These are phyloP conservation scores for Corvus hawaiiensis DNA, from an alignment of 2,113 vertebrate species.

Conservation along the genomic window DNA sequence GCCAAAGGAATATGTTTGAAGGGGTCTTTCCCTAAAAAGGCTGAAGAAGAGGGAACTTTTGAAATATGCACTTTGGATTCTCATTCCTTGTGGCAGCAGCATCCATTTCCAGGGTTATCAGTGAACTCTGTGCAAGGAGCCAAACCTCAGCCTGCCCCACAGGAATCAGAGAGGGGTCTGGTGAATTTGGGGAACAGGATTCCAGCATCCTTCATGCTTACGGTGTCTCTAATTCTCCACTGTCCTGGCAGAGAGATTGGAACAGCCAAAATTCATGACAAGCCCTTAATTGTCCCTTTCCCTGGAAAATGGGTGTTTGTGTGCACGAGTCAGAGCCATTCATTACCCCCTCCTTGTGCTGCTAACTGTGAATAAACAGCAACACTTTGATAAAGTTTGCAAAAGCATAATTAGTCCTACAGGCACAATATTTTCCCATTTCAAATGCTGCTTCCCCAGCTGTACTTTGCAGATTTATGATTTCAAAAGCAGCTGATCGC, in stretches of 20 bases:
- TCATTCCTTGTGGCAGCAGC: background rate
- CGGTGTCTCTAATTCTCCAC: background rate
- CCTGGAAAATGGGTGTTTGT: constrained; percentile 54
- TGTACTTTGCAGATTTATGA: constrained; percentile 46
- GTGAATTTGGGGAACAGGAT: background rate
- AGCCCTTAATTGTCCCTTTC: constrained; percentile 53
- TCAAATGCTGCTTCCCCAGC: constrained; percentile 59
- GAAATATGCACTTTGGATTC: rapidly evolving
- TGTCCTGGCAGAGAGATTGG: constrained; percentile 14
- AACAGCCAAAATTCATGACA: constrained; percentile 41
- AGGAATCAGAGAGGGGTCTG: too few species aligned
- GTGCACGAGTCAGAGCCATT: constrained; percentile 15
- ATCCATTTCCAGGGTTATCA: rapidly evolving
- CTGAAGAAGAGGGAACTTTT: background rate
- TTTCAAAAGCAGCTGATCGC: background rate
- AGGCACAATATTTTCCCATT: constrained; percentile 64
- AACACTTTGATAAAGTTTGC: constrained; percentile 61
- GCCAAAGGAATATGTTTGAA: rapidly evolving
- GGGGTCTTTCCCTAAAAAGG: background rate
- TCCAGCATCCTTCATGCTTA: background rate
- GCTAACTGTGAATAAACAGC: constrained; percentile 60
- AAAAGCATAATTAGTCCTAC: constrained; percentile 68
- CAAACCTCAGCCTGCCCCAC: rapidly evolving
- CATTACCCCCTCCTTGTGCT: background rate
- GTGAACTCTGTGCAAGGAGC: rapidly evolving